Evolutionary conservation across 2,113 vertebrate genomes (phyloP).

Genomic region (Capra hircus): DNA sequence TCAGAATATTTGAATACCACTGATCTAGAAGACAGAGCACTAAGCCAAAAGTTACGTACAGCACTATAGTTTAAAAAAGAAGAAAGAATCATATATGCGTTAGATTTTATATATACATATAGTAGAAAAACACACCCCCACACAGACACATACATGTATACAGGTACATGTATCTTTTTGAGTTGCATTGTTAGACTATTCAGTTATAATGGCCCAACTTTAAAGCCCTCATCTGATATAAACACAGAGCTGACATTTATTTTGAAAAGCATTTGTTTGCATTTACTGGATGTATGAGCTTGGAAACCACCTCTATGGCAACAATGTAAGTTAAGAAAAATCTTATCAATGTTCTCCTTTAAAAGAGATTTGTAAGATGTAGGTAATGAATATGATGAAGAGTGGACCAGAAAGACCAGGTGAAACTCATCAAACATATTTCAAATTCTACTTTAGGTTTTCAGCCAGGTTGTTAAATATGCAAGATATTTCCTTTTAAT

Average conservation of each 20-base stretch:
- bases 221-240: neutral
- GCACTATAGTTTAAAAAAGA: neutral
- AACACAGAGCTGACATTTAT: neutral
- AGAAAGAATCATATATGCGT: neutral
- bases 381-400: slow-evolving; percentile 12
- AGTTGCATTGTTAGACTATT: neutral
- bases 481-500: slow-evolving; percentile 41
- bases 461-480: neutral
- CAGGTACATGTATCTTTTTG: neutral
- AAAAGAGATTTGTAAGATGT: neutral
- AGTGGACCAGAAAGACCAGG: neutral
- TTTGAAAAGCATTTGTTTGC: neutral
- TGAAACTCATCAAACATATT: slow-evolving; percentile 47
- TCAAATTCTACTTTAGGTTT: slow-evolving; percentile 26
- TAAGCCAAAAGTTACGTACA: neutral
- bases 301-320: neutral
- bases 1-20: neutral
- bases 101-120: neutral
- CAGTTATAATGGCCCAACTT: neutral
- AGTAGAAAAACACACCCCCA: neutral
- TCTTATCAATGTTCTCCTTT: neutral
- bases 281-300: neutral
- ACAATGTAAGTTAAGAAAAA: slow-evolving; percentile 34
- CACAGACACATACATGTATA: neutral
- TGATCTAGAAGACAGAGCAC: neutral